Conservation (phyloP, 2,797 vertebrate species). For the Phyllotis vaccarum region DNA sequence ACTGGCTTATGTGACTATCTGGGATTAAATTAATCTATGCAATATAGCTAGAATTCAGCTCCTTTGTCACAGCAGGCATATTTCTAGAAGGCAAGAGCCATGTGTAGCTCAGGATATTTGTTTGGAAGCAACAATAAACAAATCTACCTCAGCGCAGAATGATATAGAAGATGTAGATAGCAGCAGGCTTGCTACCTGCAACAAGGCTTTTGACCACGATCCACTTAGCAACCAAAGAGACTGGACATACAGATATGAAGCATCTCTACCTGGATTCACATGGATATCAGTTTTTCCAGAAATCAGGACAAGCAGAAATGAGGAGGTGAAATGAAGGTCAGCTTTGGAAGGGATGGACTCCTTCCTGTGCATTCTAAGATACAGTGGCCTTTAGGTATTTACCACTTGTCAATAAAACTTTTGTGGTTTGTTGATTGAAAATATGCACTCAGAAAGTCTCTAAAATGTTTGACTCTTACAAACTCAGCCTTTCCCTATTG, state of each 20-base stretch:
- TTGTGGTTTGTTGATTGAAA: background rate
- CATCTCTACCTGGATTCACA: background rate
- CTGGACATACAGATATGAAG: background rate
- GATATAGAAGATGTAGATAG: background rate
- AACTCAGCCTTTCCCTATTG: too few species aligned
- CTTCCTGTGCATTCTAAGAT: too few species aligned
- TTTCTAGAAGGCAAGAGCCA: background rate
- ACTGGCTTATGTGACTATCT: background rate
- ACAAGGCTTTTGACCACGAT: background rate
- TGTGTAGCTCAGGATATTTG: background rate
- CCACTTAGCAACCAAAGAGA: background rate
- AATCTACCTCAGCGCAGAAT: too few species aligned
- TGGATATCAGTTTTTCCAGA: background rate
- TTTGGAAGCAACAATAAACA: background rate
- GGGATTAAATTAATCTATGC: background rate
- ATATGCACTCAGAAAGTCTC: background rate
- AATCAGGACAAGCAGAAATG: background rate
- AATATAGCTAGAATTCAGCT: background rate
- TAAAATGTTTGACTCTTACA: background rate
- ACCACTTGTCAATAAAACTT: too few species aligned
- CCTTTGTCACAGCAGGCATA: background rate
- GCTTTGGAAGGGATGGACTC: background rate
- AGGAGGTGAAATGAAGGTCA: background rate
- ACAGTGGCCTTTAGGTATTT: background rate
- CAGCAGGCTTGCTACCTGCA: background rate